Base-by-base conservation (phyloP, 2,888 invertebrate species). In the Eugnorisma glareosa region DNA sequence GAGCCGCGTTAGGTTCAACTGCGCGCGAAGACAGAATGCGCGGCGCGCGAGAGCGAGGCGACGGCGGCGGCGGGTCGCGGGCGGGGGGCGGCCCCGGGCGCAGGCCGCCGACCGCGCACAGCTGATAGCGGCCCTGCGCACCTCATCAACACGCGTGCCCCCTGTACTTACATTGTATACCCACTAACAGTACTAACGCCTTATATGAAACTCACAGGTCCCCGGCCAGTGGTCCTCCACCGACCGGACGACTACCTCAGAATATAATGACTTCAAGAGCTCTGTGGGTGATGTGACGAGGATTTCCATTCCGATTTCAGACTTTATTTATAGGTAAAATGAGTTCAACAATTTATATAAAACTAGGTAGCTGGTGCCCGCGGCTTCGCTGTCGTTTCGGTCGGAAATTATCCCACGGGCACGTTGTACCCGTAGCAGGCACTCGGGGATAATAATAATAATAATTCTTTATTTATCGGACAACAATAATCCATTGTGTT, bases 111-210 rank as follows among this genome's bases (percentile, higher is more conserved):
- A 40, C 79, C 73, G 81, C 81, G 77, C 81, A 86, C 87, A 84
- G 84, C 87, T 86, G 85, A 81, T 73, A 74, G 73, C 73, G 72
- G 28, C 59, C 57, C 15, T 10, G 43, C 79, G 80, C 72, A 59
- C 61, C 73, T 43, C 37, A 28, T 13, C 59, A 18, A 15, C 73
- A 15, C 81, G 28, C 61, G 35, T 15, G 15, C 37, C 40, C 11
- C 28, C 35, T n/a, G 51, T 51, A 21, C 40, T 43, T n/a, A 35
- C 13, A 61, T 61, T 31, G 28, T 59, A 24, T 45, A 48, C 21
- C 18, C 28, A 43, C 15, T 43, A 43, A 43, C 15, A 43, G 43
- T 15, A 10, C 57, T n/a, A 24, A 24, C 15, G 48, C 48, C 48
- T 57, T n/a, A n/a, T 15, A 64, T 4, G 40, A n/a, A 40, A n/a